Evolutionary conservation across 2,797 vertebrate species (phyloP).

Genomic region (Novumbra hubbsi): DNA sequence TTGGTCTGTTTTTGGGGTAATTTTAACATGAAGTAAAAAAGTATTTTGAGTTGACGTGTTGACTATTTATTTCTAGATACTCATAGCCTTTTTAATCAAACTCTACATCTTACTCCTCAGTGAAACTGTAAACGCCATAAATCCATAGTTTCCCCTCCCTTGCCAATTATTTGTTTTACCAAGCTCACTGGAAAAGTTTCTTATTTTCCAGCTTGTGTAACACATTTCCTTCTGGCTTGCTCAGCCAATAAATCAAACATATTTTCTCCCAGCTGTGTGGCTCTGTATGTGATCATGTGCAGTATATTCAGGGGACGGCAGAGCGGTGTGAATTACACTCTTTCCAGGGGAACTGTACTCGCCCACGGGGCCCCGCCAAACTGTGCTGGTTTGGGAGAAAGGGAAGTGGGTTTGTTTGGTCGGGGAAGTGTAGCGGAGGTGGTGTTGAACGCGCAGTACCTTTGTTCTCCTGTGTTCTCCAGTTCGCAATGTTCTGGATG

Average conservation of each 20-base stretch:
- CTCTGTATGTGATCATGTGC: not conserved
- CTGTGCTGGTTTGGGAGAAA: not conserved
- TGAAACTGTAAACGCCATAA: not conserved
- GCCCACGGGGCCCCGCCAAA: not conserved
- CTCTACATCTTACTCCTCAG: not conserved
- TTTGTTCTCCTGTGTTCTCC: conserved; percentile 21
- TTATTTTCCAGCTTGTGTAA: conserved; percentile 34
- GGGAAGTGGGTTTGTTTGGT: conserved; percentile 10
- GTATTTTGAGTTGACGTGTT: not conserved
- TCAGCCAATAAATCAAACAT: conserved; percentile 53
- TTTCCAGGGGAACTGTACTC: not conserved
- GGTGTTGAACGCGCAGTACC: conserved; percentile 9
- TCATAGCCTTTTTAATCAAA: not conserved
- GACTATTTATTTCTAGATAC: not conserved
- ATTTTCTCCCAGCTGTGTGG: not conserved
- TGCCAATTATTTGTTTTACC: conserved; percentile 49
- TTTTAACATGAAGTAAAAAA: not conserved
- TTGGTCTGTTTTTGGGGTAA: not conserved
- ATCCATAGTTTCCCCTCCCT: conserved; percentile 36
- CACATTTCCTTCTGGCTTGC: conserved; percentile 54
- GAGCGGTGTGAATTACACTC: not conserved
- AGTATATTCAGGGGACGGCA: not conserved
- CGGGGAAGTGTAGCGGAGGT: conserved; percentile 15
- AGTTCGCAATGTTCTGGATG: conserved; percentile 12
- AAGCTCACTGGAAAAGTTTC: conserved; percentile 48